Evolutionary conservation across 2,113 vertebrate genomes (phyloP).

Genomic region (Eurystomus gularis): DNA sequence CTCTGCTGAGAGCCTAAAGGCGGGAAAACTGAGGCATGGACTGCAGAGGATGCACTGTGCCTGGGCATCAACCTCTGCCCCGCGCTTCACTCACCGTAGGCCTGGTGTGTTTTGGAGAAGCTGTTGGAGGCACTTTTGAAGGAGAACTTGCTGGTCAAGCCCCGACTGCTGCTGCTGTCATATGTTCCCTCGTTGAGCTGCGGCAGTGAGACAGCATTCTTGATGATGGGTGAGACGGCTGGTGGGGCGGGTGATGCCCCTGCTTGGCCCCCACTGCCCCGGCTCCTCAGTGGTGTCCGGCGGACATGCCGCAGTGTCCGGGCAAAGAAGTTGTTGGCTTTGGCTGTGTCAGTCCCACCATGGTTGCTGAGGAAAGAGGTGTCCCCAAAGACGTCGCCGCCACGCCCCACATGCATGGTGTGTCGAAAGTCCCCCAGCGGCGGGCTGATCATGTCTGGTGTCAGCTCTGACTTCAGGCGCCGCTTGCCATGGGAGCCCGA

Average conservation of each 20-base stretch:
- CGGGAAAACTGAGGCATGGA: not conserved
- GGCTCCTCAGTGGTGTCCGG: slow-evolving; percentile 64
- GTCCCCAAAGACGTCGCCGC: slow-evolving; percentile 92
- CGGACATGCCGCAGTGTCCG: slow-evolving; percentile 86
- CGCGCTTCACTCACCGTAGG: slow-evolving; percentile 77
- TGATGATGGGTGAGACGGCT: slow-evolving; percentile 91
- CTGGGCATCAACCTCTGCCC: not conserved
- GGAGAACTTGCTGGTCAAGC: slow-evolving; percentile 70
- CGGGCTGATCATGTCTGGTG: slow-evolving; percentile 93
- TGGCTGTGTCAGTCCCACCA: slow-evolving; percentile 68
- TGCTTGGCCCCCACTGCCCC: slow-evolving; percentile 61
- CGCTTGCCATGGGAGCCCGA: slow-evolving; percentile 85
- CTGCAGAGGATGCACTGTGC: not conserved
- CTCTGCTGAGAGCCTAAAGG: not conserved
- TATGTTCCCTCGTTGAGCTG: slow-evolving; percentile 82
- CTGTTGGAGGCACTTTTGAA: slow-evolving; percentile 79
- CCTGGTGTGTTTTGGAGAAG: slow-evolving; percentile 76
- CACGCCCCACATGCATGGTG: slow-evolving; percentile 94
- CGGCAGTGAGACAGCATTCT: slow-evolving; percentile 91
- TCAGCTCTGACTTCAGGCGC: slow-evolving; percentile 84
- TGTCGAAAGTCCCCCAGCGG: slow-evolving; percentile 93
- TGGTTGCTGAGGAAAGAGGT: slow-evolving; percentile 96
- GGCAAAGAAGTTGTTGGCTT: slow-evolving; percentile 81
- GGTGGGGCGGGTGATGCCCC: slow-evolving; percentile 80
- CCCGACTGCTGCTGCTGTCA: not conserved